phyloP scores from a whole-genome alignment of 2,797 vertebrate species.

The Gephyroberyx darwinii region DNA sequence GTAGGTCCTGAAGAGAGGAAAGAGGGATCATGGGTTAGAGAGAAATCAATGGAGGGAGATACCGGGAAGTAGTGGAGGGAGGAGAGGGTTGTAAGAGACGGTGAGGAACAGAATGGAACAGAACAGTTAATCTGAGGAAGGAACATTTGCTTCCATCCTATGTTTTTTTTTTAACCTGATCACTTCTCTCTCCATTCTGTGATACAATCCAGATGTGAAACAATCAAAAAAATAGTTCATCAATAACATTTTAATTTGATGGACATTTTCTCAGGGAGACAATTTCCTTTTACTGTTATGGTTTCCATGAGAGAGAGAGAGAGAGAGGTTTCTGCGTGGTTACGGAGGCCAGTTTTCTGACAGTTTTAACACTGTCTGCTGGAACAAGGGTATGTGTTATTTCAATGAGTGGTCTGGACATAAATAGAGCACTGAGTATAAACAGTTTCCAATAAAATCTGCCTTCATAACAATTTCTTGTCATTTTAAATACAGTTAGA shows the following conservation, averaged over 20 bases:
- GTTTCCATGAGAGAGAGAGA: not conserved
- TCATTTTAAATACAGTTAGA: too few relatives aligned
- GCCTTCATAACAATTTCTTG: too few relatives aligned
- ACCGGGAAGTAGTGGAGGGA: too few relatives aligned
- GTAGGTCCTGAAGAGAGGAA: too few relatives aligned
- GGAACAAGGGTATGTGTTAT: not conserved
- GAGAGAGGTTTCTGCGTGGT: not conserved
- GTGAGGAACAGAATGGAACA: constrained; percentile 3
- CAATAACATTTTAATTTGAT: not conserved
- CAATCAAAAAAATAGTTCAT: not conserved
- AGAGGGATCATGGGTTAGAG: too few relatives aligned
- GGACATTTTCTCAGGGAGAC: not conserved
- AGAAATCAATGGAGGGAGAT: too few relatives aligned
- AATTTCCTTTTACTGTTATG: not conserved
- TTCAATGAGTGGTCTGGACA: not conserved
- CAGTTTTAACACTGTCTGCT: not conserved
- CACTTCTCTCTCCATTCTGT: not conserved
- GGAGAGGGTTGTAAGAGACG: not conserved
- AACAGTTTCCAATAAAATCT: not conserved
- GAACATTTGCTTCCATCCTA: constrained; percentile 10
- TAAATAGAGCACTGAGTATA: too few relatives aligned
- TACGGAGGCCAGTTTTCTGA: too few relatives aligned
- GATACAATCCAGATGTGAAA: constrained; percentile 5
- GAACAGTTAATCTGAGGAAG: not conserved
- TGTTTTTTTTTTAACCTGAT: not conserved